Evolutionary conservation across 2,113 vertebrate genomes (phyloP).

Genomic region (Brachyhypopomus gauderio): DNA sequence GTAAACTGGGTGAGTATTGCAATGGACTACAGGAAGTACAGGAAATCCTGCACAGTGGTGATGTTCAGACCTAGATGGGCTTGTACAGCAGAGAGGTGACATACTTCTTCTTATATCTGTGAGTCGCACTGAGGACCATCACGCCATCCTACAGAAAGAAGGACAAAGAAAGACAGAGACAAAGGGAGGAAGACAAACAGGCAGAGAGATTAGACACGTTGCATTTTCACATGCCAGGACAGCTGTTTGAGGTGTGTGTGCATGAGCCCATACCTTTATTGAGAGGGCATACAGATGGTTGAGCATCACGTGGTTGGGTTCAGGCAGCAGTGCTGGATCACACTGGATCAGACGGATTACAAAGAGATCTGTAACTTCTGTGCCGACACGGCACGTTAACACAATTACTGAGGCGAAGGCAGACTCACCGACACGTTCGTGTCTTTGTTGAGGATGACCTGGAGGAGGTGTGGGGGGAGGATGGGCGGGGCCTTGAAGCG

Average conservation of each 20-base stretch:
- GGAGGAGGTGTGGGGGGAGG: slow-evolving; percentile 95
- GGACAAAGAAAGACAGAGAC: slow-evolving; percentile 68
- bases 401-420: not conserved
- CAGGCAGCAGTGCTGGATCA: slow-evolving; percentile 93
- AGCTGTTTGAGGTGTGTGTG: not conserved
- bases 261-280: slow-evolving; percentile 83
- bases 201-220: slow-evolving; percentile 57
- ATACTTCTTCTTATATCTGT: slow-evolving; percentile 98
- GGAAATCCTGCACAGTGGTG: slow-evolving; percentile 43
- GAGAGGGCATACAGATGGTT: slow-evolving; percentile 97
- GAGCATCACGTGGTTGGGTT: slow-evolving; percentile 98
- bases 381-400: not conserved
- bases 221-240: not conserved
- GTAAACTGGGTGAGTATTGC: slow-evolving; percentile 63
- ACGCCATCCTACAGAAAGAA: slow-evolving; percentile 83
- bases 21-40: too few relatives aligned
- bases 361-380: not conserved
- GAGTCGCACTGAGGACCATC: slow-evolving; percentile 96
- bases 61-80: slow-evolving; percentile 71
- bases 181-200: too few relatives aligned
- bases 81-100: slow-evolving; percentile 90
- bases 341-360: slow-evolving; percentile 77
- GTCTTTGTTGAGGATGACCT: slow-evolving; percentile 99
- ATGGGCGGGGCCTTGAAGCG: slow-evolving; percentile 96
- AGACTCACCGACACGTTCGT: slow-evolving; percentile 93